Evolutionary conservation across 1,140 invertebrate species (phyloP).

Genomic region (Linepithema humile): DNA sequence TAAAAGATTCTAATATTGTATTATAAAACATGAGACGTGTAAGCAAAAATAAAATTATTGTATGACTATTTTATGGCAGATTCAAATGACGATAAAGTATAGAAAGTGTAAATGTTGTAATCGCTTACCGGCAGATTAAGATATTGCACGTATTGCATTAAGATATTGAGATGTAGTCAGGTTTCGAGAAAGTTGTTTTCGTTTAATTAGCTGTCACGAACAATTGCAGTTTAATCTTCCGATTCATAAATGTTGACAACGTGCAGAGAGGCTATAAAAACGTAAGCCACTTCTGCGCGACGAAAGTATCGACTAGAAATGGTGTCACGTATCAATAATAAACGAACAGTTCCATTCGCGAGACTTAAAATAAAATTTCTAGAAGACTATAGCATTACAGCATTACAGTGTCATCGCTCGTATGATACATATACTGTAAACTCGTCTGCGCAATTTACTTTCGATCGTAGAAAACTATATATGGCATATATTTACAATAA

Average conservation of each 20-base stretch:
- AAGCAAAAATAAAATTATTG: neutral
- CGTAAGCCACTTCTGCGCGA: constrained; percentile 32
- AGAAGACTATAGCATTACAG: neutral
- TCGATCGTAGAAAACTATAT: constrained; percentile 9
- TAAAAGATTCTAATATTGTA: neutral
- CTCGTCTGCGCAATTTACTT: neutral
- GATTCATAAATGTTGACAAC: constrained; percentile 54
- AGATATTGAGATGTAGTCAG: neutral
- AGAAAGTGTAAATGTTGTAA: constrained; percentile 47
- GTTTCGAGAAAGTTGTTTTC: constrained; percentile 43
- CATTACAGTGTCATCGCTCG: neutral
- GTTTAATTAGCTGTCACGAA: constrained; percentile 71
- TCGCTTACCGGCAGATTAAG: constrained; percentile 27
- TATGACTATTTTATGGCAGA: neutral
- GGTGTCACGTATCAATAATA: constrained; percentile 36
- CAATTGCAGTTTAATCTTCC: constrained; percentile 61
- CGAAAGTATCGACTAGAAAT: constrained; percentile 24
- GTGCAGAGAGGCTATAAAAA: constrained; percentile 19
- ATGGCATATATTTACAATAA: too few species aligned
- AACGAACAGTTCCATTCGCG: neutral
- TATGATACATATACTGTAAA: constrained; percentile 3
- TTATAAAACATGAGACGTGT: neutral
- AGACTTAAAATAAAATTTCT: constrained; percentile 19
- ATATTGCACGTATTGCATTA: constrained; percentile 14
- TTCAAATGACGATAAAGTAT: too few species aligned